Base-by-base conservation (phyloP, 2,113 vertebrate species). In the Nansenia antarctica region DNA sequence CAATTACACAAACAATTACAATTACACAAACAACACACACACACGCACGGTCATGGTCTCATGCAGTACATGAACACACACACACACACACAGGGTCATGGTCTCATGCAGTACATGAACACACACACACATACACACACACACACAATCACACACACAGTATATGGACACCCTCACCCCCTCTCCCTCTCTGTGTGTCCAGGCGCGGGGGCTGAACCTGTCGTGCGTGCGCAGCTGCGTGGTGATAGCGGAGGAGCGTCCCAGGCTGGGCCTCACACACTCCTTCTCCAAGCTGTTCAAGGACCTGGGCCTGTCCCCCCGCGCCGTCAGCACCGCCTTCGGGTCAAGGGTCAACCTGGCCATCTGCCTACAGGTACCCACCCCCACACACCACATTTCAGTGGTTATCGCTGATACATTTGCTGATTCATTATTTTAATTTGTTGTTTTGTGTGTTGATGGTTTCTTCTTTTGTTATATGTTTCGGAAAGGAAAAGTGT, bases 201-300 rank as follows among this genome's bases (percentile, higher is more conserved):
- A 99, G 98, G 93, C 95, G 4, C 93, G 95, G 59, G 96, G 98
- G 12, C 94, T 99, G 70, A 96, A 96, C 67, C 91, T 99, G 52
- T 95, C 96, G 0, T 98, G 95, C 8, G 95, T 99, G 62, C 91
- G 97, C 64, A 96, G 95, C 5, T 99, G 97, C 0, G 98, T 99
- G 74, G 97, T 97, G 26, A 94, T 99, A 2, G 96, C 97, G 0
- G 98, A 98, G 89, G 98, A 99, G 7, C 90, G 98, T 9, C 95
- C 98, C 0, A 94, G 98, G 0, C 91, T 96, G 3, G 37, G 91
- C 11, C 95, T 99, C 67, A 92, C 96, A 0, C 94, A 96, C 11
- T 98, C 98, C 74, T 99, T 98, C 92, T 98, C 97, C 86, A 99
- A 98, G 62, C 93, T 99, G 76, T 99, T 99, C 80, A 99, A 98